Conservation (phyloP, 2,888 invertebrate genomes). For the Lithophane socia region DNA sequence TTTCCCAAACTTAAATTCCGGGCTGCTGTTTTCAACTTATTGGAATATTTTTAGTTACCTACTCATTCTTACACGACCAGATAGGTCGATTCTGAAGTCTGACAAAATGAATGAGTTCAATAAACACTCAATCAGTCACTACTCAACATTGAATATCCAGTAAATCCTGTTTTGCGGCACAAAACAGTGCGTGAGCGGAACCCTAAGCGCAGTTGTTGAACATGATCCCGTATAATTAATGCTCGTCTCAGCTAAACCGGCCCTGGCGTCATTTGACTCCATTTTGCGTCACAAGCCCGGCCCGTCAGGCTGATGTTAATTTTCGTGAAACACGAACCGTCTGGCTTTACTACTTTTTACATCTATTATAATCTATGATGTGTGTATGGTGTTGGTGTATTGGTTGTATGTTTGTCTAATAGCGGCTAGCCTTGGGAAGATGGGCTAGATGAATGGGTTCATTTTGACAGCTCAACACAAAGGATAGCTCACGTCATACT, state of each 20-base stretch:
- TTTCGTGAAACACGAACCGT: constrained; percentile 84
- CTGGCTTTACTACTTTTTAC: constrained; percentile 74
- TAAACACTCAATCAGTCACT: constrained; percentile 37
- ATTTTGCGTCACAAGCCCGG: constrained; percentile 73
- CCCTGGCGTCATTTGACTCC: constrained; percentile 75
- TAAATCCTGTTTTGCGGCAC: constrained; percentile 62
- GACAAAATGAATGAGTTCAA: not conserved
- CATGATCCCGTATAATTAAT: constrained; percentile 84
- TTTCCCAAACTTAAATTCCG: too few species aligned
- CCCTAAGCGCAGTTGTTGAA: constrained; percentile 73
- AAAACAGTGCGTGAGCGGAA: constrained; percentile 65
- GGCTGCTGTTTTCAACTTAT: not conserved
- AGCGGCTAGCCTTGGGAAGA: constrained; percentile 28
- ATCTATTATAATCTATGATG: constrained; percentile 67
- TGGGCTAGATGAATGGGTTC: constrained; percentile 34
- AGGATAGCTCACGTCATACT: constrained; percentile 14
- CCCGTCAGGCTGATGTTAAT: constrained; percentile 81
- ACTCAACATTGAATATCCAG: constrained; percentile 50
- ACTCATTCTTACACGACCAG: not conserved
- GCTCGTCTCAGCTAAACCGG: constrained; percentile 81
- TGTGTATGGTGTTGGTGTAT: constrained; percentile 46
- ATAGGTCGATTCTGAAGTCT: too few species aligned
- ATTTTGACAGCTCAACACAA: constrained; percentile 44
- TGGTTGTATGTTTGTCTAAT: constrained; percentile 30
- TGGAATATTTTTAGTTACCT: not conserved